Conservation (phyloP, 2,113 vertebrate species). For the Tetrao urogallus region DNA sequence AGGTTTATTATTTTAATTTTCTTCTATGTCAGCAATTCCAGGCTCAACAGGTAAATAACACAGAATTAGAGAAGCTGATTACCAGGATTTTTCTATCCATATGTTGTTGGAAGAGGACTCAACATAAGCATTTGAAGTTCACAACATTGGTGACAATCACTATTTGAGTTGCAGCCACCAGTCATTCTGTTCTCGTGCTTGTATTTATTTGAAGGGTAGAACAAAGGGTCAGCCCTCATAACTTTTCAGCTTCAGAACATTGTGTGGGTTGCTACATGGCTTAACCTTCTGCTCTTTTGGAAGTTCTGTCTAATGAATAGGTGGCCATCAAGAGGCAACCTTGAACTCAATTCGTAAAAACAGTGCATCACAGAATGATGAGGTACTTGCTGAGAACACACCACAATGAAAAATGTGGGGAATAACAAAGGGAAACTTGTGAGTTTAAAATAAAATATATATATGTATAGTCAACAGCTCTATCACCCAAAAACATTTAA, state of each 20-base stretch:
- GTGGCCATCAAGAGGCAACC: accelerated
- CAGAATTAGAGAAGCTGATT: neutral
- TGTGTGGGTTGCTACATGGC: neutral
- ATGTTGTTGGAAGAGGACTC: accelerated
- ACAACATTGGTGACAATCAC: accelerated
- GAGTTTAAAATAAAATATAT: neutral
- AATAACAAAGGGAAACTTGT: neutral
- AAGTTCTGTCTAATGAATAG: neutral
- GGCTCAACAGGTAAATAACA: neutral
- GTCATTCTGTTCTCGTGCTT: neutral
- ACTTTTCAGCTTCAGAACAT: neutral
- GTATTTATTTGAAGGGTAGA: neutral
- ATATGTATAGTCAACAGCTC: neutral
- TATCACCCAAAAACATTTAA: accelerated
- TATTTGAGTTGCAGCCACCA: neutral
- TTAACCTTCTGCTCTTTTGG: neutral
- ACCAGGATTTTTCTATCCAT: neutral
- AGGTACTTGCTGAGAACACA: neutral
- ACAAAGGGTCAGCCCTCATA: neutral
- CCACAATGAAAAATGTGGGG: accelerated
- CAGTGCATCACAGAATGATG: neutral
- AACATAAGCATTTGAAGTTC: accelerated
- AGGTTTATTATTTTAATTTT: neutral
- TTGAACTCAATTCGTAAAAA: accelerated
- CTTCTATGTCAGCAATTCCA: neutral